Percentiles rank a stretch among this genome's conserved stretches.
Evolutionary conservation across 2,113 vertebrate species (phyloP).

Genomic region (Saguinus imperator): DNA sequence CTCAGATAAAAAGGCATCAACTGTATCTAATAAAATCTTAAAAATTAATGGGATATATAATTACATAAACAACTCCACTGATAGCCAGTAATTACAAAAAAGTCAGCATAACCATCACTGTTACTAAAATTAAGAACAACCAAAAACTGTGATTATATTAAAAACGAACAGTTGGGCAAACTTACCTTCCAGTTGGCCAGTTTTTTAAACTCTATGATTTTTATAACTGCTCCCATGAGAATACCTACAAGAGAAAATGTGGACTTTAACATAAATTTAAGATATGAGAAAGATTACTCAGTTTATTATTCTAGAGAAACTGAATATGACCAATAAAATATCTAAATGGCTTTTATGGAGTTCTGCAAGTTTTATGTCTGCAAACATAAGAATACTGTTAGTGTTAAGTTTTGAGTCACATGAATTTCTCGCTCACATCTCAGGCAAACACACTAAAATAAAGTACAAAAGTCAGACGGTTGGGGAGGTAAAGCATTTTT

Average conservation of each 20-base stretch:
- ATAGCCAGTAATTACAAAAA: background rate
- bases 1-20: background rate
- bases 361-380: background rate
- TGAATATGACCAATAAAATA: background rate
- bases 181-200: constrained; percentile 99
- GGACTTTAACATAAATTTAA: constrained; percentile 36
- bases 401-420: background rate
- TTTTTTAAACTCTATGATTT: constrained; percentile 97
- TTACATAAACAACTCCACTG: background rate
- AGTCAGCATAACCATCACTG: background rate
- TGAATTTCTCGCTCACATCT: background rate
- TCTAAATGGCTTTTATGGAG: background rate
- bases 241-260: constrained; percentile 89
- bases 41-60: background rate
- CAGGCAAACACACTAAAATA: background rate
- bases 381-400: background rate
- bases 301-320: background rate
- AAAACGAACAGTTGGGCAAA: constrained; percentile 56
- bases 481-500: background rate
- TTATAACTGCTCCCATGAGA: constrained; percentile 98
- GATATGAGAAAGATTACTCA: background rate
- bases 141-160: background rate
- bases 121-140: constrained; percentile 30
- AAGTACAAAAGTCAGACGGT: background rate
- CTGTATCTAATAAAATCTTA: background rate